Percentiles rank a stretch among this genome's conserved stretches.
These are phyloP conservation scores for Eonycteris spelaea DNA, from an alignment of 2,113 vertebrate genomes.

Conservation along the genomic window DNA sequence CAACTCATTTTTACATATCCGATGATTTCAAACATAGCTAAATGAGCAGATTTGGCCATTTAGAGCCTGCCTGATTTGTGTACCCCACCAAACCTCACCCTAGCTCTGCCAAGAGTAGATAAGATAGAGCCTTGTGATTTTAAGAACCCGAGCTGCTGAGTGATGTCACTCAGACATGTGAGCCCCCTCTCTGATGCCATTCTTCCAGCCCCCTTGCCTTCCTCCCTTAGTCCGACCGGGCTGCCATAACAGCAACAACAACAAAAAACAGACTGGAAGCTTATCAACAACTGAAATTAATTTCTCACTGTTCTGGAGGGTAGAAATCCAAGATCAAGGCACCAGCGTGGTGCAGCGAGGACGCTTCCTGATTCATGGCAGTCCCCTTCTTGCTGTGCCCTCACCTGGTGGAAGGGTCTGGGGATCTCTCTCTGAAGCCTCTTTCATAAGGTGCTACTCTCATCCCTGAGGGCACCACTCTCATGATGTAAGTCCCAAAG, in stretches of 20 bases:
- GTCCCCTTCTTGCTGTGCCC: too few relatives aligned
- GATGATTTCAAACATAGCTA: not conserved
- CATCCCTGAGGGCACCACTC: not conserved
- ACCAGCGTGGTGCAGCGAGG: too few relatives aligned
- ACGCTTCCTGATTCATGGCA: too few relatives aligned
- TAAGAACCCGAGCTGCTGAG: not conserved
- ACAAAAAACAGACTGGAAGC: too few relatives aligned
- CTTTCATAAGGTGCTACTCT: not conserved
- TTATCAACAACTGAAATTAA: too few relatives aligned
- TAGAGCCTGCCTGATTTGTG: not conserved
- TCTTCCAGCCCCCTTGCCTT: not conserved
- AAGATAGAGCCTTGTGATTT: not conserved
- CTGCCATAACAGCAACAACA: not conserved
- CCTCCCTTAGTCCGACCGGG: not conserved
- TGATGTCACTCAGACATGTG: not conserved
- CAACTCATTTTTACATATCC: not conserved
- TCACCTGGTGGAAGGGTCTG: too few relatives aligned
- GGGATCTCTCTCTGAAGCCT: not conserved
- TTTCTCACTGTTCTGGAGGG: too few relatives aligned
- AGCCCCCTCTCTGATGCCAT: not conserved
- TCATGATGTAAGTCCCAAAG: not conserved
- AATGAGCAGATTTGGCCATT: not conserved
- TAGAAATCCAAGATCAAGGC: too few relatives aligned
- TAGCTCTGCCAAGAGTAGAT: not conserved
- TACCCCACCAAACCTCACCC: not conserved